These are phyloP conservation scores for Mus spicilegus DNA, from an alignment of 2,113 vertebrate genomes.

Conservation along the genomic window DNA sequence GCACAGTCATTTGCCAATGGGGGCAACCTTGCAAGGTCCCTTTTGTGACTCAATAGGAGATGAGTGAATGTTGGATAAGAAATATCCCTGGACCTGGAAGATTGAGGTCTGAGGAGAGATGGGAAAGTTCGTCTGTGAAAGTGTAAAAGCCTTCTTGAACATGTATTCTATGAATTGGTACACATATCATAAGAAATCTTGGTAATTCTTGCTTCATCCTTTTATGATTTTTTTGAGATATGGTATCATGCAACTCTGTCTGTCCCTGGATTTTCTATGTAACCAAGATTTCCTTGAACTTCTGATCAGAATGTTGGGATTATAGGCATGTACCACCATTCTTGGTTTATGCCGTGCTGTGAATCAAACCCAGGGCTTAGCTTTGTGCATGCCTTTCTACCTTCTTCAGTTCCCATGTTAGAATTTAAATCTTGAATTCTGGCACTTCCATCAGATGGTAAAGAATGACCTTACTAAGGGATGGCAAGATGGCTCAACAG, in stretches of 20 bases:
- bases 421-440: neutral
- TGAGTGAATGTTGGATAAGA: fast-evolving
- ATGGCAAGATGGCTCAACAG: neutral
- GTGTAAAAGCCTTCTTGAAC: fast-evolving
- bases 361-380: neutral
- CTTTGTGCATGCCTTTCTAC: neutral
- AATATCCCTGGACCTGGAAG: too few species aligned
- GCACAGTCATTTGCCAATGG: neutral
- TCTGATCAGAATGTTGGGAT: neutral
- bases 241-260: neutral
- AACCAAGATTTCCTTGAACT: neutral
- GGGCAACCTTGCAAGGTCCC: too few species aligned
- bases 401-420: neutral
- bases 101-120: neutral
- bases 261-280: neutral
- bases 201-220: neutral
- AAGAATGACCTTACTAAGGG: neutral
- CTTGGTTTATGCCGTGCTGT: neutral
- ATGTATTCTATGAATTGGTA: neutral
- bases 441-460: neutral
- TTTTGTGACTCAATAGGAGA: fast-evolving
- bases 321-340: neutral
- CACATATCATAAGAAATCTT: neutral
- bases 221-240: neutral
- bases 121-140: neutral